Evolutionary conservation across 2,888 invertebrate species (phyloP), one percentile per base, ranked within the genome.

Genomic region (Eugnorisma glareosa): DNA sequence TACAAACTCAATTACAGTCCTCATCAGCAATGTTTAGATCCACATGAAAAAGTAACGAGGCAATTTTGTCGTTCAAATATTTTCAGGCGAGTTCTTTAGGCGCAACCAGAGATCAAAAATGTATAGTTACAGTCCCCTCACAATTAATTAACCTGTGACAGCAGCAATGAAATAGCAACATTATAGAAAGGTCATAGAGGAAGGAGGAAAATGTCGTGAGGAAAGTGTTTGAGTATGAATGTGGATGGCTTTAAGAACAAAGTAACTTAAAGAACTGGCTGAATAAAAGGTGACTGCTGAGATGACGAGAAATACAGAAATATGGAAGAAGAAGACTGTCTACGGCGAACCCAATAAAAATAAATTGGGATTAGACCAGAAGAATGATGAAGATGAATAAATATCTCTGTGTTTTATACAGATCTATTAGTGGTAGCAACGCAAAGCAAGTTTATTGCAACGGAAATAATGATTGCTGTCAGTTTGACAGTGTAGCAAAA

Each of bases 11-110:
- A 86, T 87, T 80, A 83, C 81, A 51, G 51, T 68, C 69, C 74
- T 83, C 79, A 86, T 86, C 88, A 77, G 66, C 40, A 21, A 73
- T 86, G 86, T 83, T 83, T 87, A 87, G 77, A 79, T 8, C 28
- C 57, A 73, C 76, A 81, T 81, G 77, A 83, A 88, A 86, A 83
- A 48, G 70, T 78, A 86, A 86, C 70, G 88, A 86, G 73, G 77
- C 86, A 86, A 87, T 86, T 81, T 79, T 71, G 75, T 75, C 82
- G 77, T 81, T 85, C 79, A 86, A 86, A 86, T 86, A 86, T 85
- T 87, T 77, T 77, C 67, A 35, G 21, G 40, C 15, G 73, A 79
- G 67, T 69, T 86, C 77, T 74, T 75, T 67, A 61, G 21, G 18
- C n/a, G 35, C 4, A 24, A 11, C 35, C 48, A 66, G 59, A 73